These are phyloP conservation scores for Paraplagusia blochii DNA, from an alignment of 2,113 vertebrate species.

Conservation along the genomic window DNA sequence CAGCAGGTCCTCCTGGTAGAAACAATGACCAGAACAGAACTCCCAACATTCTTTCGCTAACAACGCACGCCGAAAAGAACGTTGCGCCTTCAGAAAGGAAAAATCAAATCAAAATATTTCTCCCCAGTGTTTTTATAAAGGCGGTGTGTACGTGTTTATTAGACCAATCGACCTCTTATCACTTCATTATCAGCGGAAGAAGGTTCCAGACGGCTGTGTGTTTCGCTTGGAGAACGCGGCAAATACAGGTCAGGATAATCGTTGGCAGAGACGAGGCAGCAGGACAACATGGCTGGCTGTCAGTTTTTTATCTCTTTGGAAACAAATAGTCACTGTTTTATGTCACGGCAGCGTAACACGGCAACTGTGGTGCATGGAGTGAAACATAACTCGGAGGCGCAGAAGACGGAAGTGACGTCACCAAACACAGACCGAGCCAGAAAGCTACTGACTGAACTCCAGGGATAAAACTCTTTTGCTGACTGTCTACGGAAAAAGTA, in stretches of 20 bases:
- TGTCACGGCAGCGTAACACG: slow-evolving; percentile 18
- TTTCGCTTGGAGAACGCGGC: slow-evolving; percentile 45
- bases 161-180: slow-evolving; percentile 37
- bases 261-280: slow-evolving; percentile 30
- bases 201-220: slow-evolving; percentile 45
- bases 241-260: slow-evolving; percentile 42
- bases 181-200: slow-evolving; percentile 56
- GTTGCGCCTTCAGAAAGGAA: no score
- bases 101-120: no score
- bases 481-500: no score
- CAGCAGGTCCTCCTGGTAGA: slow-evolving; percentile 41
- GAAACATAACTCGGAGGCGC: not conserved
- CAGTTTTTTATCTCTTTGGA: slow-evolving; percentile 39
- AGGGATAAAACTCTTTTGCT: not conserved
- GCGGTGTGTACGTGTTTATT: slow-evolving; percentile 1
- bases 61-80: slow-evolving; percentile 19
- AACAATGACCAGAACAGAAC: slow-evolving; percentile 30
- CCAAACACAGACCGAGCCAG: not conserved
- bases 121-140: no score
- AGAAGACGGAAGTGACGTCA: no score
- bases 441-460: not conserved
- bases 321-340: slow-evolving; percentile 42
- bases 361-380: slow-evolving; percentile 15
- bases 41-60: slow-evolving; percentile 47
- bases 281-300: slow-evolving; percentile 15